These are phyloP conservation scores for Criorhina ranunculi DNA, from an alignment of 2,888 invertebrate species.

Conservation along the genomic window DNA sequence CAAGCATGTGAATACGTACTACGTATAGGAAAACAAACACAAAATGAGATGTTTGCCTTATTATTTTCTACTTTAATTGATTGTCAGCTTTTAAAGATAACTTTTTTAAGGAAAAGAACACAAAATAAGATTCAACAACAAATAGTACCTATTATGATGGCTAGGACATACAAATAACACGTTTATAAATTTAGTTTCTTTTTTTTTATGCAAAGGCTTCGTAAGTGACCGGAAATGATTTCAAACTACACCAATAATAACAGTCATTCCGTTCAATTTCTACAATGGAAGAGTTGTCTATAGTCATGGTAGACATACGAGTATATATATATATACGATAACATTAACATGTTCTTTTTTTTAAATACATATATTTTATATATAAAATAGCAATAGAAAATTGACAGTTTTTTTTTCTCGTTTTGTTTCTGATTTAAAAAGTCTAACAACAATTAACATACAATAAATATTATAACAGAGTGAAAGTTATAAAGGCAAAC, in stretches of 20 bases:
- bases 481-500: slow-evolving; percentile 66
- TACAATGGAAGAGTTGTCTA: slow-evolving; percentile 68
- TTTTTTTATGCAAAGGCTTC: slow-evolving; percentile 21
- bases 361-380: slow-evolving; percentile 36
- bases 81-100: slow-evolving; percentile 65
- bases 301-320: slow-evolving; percentile 33
- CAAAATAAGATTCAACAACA: slow-evolving; percentile 49
- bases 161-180: slow-evolving; percentile 57
- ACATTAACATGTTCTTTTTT: slow-evolving; percentile 23
- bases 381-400: slow-evolving; percentile 73
- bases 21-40: slow-evolving; percentile 32
- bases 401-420: slow-evolving; percentile 70
- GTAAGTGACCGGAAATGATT: slow-evolving; percentile 18
- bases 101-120: slow-evolving; percentile 10
- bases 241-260: slow-evolving; percentile 54
- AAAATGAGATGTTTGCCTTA: slow-evolving; percentile 30
- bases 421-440: slow-evolving; percentile 44
- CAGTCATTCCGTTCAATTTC: slow-evolving; percentile 59
- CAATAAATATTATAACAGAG: slow-evolving; percentile 66
- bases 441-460: slow-evolving; percentile 70
- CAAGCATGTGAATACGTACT: slow-evolving; percentile 43
- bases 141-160: slow-evolving; percentile 42
- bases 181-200: slow-evolving; percentile 35
- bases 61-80: slow-evolving; percentile 58
- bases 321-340: too few species aligned